Percentiles rank a stretch among this genome's conserved stretches.
Conservation (phyloP, 2,888 invertebrate genomes). For the Alentia gelatinosa region DNA sequence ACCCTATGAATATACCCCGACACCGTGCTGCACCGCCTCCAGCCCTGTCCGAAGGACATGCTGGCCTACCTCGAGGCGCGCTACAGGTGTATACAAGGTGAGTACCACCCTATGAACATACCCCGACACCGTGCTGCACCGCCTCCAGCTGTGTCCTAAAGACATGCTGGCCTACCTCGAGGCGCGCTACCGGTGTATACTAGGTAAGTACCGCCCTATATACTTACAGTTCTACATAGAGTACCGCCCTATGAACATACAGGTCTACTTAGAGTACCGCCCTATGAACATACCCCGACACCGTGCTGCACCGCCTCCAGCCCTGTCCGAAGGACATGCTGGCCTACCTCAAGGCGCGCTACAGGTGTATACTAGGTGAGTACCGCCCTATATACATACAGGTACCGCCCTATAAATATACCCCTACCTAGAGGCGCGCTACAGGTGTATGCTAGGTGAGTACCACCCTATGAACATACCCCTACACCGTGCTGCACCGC, state of each 20-base stretch:
- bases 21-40: constrained; percentile 60
- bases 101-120: too few relatives aligned
- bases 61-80: constrained; percentile 65
- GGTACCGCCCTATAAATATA: too few relatives aligned
- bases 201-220: constrained; percentile 61
- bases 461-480: too few relatives aligned
- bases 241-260: too few relatives aligned
- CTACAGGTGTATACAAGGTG: constrained; percentile 62
- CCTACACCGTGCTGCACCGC: constrained; percentile 61
- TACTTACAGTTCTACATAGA: too few relatives aligned
- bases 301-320: constrained; percentile 61
- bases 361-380: constrained; percentile 62
- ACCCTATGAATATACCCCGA: too few relatives aligned
- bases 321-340: constrained; percentile 64
- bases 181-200: constrained; percentile 61
- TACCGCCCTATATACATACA: too few relatives aligned
- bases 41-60: constrained; percentile 64
- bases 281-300: too few relatives aligned
- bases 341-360: constrained; percentile 64
- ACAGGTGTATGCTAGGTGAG: too few relatives aligned
- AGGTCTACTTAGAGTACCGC: too few relatives aligned
- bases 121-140: constrained; percentile 62
- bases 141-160: constrained; percentile 63
- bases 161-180: constrained; percentile 65
- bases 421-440: too few relatives aligned